A percentile compares a stretch with the other conserved stretches of the same genome.
These are phyloP conservation scores for Holothuria glaberrima DNA, from an alignment of 35 echinoderm and acorn worm species.

Conservation along the genomic window DNA sequence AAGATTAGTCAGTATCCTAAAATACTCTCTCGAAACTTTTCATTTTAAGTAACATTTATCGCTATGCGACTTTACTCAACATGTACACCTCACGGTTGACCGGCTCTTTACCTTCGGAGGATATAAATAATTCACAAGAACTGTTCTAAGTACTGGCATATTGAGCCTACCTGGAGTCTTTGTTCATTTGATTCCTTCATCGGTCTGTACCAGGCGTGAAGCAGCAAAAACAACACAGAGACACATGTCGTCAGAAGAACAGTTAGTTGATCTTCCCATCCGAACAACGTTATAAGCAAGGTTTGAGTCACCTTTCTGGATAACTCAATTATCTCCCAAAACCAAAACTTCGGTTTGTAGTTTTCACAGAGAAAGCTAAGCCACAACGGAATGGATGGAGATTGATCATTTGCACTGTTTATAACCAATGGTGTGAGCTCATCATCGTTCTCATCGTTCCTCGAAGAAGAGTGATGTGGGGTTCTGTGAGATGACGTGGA, in stretches of 20 bases:
- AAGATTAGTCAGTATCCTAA: no score
- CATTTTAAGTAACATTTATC: no score
- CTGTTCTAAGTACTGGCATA: no score
- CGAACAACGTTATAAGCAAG: constrained; percentile 28
- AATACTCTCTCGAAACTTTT: no score
- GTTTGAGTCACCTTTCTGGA: constrained; percentile 43
- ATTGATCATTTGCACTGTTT: neutral
- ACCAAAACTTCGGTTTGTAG: constrained; percentile 57
- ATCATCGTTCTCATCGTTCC: neutral
- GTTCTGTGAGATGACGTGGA: neutral
- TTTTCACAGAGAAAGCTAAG: constrained; percentile 51
- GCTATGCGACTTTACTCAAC: no score
- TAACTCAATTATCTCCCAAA: constrained; percentile 60
- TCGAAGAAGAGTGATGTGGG: no score
- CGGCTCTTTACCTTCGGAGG: no score
- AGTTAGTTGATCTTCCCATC: constrained; percentile 48
- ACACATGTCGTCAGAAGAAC: constrained; percentile 10
- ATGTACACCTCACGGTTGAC: no score
- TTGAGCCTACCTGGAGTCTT: constrained; percentile 38
- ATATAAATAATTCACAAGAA: no score
- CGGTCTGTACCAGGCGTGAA: constrained; percentile 44
- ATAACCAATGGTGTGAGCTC: no score
- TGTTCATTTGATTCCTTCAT: constrained; percentile 54
- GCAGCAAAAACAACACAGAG: constrained; percentile 34
- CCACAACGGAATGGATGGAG: neutral